phyloP scores from a whole-genome alignment of 2,888 invertebrate genomes.

The Cylindroiulus punctatus region DNA sequence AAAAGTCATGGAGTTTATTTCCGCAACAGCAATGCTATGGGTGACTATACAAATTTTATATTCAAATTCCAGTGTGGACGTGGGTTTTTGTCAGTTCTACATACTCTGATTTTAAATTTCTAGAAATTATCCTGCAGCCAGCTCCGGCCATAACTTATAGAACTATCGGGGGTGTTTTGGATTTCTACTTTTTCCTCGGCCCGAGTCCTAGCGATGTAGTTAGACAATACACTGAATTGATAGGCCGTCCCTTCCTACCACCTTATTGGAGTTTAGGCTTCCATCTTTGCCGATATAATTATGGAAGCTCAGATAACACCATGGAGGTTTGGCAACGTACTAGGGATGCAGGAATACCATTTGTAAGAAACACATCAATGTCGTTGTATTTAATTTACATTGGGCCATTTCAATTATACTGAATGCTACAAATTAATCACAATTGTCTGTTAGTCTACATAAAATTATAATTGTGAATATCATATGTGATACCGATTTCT shows the following conservation, averaged over 20 bases:
- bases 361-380: constrained; percentile 60
- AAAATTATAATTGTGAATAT: background rate
- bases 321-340: constrained; percentile 61
- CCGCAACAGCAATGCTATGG: constrained; percentile 86
- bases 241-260: constrained; percentile 67
- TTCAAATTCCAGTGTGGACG: background rate
- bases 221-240: constrained; percentile 63
- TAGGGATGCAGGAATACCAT: constrained; percentile 62
- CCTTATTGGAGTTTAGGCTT: constrained; percentile 69
- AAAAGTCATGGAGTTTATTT: constrained; percentile 79
- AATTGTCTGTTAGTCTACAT: background rate
- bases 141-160: constrained; percentile 84
- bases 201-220: constrained; percentile 64
- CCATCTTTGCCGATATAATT: constrained; percentile 66
- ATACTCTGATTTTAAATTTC: constrained; percentile 51
- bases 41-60: constrained; percentile 68
- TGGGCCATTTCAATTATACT: no score
- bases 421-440: no score
- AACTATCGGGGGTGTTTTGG: constrained; percentile 68
- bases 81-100: background rate
- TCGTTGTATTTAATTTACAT: no score
- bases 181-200: constrained; percentile 65
- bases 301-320: constrained; percentile 61
- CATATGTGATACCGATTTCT: background rate
- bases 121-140: constrained; percentile 83